Evolutionary conservation across 2,797 vertebrate genomes (phyloP), one percentile per base, ranked within the genome.

Genomic region (Acanthurus lineatus): DNA sequence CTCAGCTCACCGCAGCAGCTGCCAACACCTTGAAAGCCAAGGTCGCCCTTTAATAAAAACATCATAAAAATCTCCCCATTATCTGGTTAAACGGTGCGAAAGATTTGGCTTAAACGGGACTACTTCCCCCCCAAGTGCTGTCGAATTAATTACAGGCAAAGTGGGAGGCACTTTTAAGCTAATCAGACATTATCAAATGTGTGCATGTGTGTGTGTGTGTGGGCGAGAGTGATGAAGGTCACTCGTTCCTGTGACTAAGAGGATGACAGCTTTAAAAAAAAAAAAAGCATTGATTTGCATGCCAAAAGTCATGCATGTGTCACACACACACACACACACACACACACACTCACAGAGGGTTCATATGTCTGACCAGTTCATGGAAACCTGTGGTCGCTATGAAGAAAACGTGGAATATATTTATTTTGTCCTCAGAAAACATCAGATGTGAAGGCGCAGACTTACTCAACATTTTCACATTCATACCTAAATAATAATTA

Each of bases 1-100:
- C 73, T 74, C 67, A 45, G 77, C 76, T 76, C 64, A 51, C 44
- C 38, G 44, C 51, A 38, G 56, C 81, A 58, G 80, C 81, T 86
- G 85, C 84, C 87, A 89, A 74, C 79, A 91, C 86, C 84, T 93
- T 92, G 88, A 89, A 89, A 90, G 72, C 73, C 91, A 93, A 95
- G 92, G 91, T 92, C 80, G 77, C 72, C 76, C 86, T 83, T 90
- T 91, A 93, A 93, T 92, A 84, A 93, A 91, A 91, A 93, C 86
- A 82, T 90, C 88, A 90, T 94, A 94, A 93, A 94, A 94, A 84
- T 86, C 84, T 82, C 84, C 59, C 87, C 85, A 94, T 95, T 95
- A 95, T 91, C 88, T 80, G 48, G 94, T 94, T 93, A 95, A 95
- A 95, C 94, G 94, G 91, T 92, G 93, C 94, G 92, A 92, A 94